Conservation (phyloP, 2,888 invertebrate species). For the Drepana falcataria region DNA sequence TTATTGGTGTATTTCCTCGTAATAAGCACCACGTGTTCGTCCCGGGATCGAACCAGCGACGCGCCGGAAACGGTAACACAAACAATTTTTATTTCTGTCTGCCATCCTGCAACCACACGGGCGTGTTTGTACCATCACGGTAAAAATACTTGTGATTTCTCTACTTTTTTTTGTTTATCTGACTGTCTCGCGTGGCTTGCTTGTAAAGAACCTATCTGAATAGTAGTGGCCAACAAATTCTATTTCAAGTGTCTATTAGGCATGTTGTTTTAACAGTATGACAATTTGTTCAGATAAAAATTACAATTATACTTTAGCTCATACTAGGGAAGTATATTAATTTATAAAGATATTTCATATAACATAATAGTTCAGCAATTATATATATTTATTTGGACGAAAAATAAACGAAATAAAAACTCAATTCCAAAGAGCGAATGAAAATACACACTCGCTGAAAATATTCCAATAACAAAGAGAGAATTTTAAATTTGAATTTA, state of each 20-base stretch:
- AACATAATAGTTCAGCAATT: too few species aligned
- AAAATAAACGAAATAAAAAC: neutral
- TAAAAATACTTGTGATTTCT: conserved; percentile 18
- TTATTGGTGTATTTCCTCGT: conserved; percentile 69
- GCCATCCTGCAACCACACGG: conserved; percentile 44
- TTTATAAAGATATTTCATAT: too few species aligned
- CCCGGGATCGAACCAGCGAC: conserved; percentile 56
- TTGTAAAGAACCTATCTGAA: too few species aligned
- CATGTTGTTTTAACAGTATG: too few species aligned
- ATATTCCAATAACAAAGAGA: conserved; percentile 6
- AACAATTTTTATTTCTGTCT: conserved; percentile 78
- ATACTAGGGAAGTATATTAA: too few species aligned
- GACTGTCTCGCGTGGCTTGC: too few species aligned
- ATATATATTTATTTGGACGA: too few species aligned
- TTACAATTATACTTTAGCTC: too few species aligned
- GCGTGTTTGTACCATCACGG: conserved; percentile 18
- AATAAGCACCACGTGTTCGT: conserved; percentile 64
- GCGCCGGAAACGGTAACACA: conserved; percentile 72
- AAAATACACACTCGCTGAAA: neutral
- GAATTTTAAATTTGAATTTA: conserved; percentile 25
- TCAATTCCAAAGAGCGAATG: neutral
- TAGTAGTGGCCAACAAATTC: too few species aligned
- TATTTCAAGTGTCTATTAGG: too few species aligned
- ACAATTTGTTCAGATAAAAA: too few species aligned
- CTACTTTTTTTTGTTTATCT: conserved; percentile 15